Percentiles rank a stretch among this genome's conserved stretches.
phyloP scores from a whole-genome alignment of 2,113 vertebrate species.

The Phyllopteryx taeniolatus region DNA sequence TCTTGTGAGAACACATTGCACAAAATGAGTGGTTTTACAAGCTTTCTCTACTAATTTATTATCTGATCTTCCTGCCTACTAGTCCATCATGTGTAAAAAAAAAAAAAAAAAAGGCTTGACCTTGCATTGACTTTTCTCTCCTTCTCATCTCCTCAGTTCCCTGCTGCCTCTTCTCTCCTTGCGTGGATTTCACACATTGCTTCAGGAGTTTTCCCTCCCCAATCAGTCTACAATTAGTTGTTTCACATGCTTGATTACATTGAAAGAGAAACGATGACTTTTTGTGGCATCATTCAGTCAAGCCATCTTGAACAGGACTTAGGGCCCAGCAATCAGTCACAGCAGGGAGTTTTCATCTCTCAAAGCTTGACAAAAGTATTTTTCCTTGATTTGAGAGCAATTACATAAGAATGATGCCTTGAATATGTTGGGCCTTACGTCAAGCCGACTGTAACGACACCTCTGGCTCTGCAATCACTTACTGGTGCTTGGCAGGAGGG shows the following conservation, averaged over 20 bases:
- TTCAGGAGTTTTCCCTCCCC: slow-evolving; percentile 45
- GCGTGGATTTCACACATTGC: slow-evolving; percentile 42
- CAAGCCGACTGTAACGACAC: slow-evolving; percentile 35
- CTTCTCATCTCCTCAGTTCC: slow-evolving; percentile 25
- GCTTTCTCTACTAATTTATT: slow-evolving; percentile 26
- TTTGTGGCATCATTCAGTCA: slow-evolving; percentile 37
- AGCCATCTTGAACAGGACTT: slow-evolving; percentile 49
- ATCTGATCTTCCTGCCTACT: slow-evolving; percentile 49
- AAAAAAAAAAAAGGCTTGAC: slow-evolving; percentile 46
- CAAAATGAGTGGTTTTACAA: background rate
- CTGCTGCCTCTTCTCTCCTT: slow-evolving; percentile 16
- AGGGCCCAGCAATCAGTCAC: slow-evolving; percentile 56
- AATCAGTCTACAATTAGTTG: slow-evolving; percentile 45
- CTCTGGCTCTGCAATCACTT: slow-evolving; percentile 37
- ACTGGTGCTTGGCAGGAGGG: slow-evolving; percentile 19
- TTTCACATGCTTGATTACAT: slow-evolving; percentile 63
- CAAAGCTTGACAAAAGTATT: slow-evolving; percentile 41
- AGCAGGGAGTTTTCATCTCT: slow-evolving; percentile 33
- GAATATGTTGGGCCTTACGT: slow-evolving; percentile 29
- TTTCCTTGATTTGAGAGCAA: slow-evolving; percentile 45
- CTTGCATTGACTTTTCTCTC: slow-evolving; percentile 39
- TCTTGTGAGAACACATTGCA: background rate
- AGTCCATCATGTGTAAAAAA: slow-evolving; percentile 35
- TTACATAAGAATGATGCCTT: slow-evolving; percentile 49
- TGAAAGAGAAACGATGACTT: slow-evolving; percentile 62